phyloP scores from a whole-genome alignment of 1,140 invertebrate species.

The Rhopalosiphum maidis region DNA sequence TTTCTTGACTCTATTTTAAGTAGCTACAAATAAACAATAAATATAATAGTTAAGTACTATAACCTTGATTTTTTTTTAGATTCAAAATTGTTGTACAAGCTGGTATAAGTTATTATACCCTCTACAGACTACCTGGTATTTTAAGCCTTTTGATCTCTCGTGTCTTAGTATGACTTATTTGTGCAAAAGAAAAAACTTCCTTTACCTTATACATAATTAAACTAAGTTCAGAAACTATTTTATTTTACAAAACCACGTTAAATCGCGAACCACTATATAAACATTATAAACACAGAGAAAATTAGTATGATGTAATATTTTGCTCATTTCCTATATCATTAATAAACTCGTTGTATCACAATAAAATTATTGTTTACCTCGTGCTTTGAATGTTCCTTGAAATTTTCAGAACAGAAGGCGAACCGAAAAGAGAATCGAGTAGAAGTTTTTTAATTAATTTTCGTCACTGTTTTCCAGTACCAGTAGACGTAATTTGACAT shows the following conservation, averaged over 20 bases:
- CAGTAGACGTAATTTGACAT: neutral
- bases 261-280: neutral
- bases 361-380: neutral
- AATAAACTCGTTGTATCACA: neutral
- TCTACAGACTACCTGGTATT: neutral
- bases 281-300: neutral
- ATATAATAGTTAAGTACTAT: too few species aligned
- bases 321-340: neutral
- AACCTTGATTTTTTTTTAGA: too few species aligned
- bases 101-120: too few species aligned
- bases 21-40: too few species aligned
- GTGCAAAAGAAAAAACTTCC: neutral
- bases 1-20: too few species aligned
- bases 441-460: conserved; percentile 10
- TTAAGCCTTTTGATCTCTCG: neutral
- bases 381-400: neutral
- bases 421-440: neutral
- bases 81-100: too few species aligned
- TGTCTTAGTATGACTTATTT: neutral
- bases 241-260: neutral
- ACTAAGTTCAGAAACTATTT: neutral
- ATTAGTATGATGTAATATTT: neutral
- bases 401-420: neutral
- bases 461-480: neutral
- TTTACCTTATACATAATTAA: neutral